Conservation (phyloP, 1,140 invertebrate genomes). For the Neodiprion lecontei region DNA sequence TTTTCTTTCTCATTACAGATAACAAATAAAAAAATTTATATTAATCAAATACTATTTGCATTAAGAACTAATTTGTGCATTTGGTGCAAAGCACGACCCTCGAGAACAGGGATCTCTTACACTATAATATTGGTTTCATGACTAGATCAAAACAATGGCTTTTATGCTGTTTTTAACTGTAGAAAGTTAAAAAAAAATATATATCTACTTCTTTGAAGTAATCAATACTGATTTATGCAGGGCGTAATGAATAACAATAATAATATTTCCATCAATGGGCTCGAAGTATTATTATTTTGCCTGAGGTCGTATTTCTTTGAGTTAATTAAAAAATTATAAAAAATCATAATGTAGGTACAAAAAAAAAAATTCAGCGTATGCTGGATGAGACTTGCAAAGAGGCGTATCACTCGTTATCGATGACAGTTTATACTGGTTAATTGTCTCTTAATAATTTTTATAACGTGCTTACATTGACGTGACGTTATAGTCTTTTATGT, state of each 20-base stretch:
- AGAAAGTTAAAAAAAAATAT: neutral
- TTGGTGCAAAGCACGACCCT: slow-evolving; percentile 3
- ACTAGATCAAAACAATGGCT: neutral
- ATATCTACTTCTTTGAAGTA: neutral
- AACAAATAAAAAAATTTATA: neutral
- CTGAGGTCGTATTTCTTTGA: neutral
- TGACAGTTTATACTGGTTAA: no score
- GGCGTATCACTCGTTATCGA: no score
- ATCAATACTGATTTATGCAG: neutral
- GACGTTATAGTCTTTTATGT: no score
- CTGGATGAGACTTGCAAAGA: no score
- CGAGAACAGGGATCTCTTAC: neutral
- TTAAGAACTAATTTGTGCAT: neutral
- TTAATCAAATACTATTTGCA: neutral
- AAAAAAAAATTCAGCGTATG: no score
- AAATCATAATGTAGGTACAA: neutral
- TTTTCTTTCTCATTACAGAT: neutral
- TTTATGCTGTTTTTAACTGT: neutral
- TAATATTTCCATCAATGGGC: neutral
- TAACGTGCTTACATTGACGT: no score
- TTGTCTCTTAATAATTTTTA: no score
- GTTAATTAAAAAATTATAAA: neutral
- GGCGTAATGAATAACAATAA: neutral
- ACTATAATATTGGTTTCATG: slow-evolving; percentile 1
- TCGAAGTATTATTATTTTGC: neutral